These are phyloP conservation scores for Seriola rivoliana DNA, from an alignment of 2,113 vertebrate species.

Conservation along the genomic window DNA sequence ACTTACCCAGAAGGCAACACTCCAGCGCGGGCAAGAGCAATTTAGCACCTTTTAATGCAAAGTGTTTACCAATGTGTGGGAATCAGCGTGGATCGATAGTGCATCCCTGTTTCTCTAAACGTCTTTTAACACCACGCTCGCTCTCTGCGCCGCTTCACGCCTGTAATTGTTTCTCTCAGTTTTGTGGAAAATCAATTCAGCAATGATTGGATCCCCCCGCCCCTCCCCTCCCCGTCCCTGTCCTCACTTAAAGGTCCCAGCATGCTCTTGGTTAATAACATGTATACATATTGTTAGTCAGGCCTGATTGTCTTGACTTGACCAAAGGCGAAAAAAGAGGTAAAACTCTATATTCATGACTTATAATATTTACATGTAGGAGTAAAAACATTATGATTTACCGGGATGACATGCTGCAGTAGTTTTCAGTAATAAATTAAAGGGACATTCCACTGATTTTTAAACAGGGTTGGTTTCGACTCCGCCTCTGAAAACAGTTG, in stretches of 20 bases:
- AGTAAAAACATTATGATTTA: no score
- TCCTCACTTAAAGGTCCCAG: slow-evolving; percentile 48
- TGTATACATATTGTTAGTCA: background rate
- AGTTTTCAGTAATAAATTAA: no score
- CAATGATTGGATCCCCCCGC: slow-evolving; percentile 62
- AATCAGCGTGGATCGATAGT: slow-evolving; percentile 63
- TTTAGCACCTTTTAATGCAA: slow-evolving; percentile 71
- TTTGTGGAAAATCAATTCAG: slow-evolving; percentile 69
- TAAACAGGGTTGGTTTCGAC: no score
- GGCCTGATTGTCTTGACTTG: no score
- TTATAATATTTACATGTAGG: no score
- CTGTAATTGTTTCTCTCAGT: slow-evolving; percentile 73
- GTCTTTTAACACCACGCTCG: slow-evolving; percentile 57
- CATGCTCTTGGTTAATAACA: slow-evolving; percentile 22
- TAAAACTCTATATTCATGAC: no score
- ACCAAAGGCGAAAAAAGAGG: no score
- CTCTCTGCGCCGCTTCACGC: slow-evolving; percentile 17
- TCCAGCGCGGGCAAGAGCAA: slow-evolving; percentile 34
- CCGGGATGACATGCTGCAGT: no score
- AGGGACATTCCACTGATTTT: no score
- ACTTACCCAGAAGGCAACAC: slow-evolving; percentile 45
- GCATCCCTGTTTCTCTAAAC: slow-evolving; percentile 64
- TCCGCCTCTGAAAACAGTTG: no score
- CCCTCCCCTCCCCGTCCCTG: background rate
- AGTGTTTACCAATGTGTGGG: slow-evolving; percentile 66